phyloP scores from a whole-genome alignment of 2,113 vertebrate genomes.

The Elephas maximus region DNA sequence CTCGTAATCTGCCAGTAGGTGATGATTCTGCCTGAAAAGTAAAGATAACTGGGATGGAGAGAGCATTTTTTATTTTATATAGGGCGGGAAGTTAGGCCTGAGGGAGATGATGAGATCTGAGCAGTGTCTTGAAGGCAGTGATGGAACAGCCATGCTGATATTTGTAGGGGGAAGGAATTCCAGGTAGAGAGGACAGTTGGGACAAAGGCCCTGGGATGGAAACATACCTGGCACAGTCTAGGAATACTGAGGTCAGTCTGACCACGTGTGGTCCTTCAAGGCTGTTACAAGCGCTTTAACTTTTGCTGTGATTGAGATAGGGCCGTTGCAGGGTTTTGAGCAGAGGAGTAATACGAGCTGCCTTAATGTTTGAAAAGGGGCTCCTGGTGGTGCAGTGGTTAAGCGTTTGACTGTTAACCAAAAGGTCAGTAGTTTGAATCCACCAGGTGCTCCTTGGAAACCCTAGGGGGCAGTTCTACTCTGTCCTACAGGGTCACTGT shows the following conservation, averaged over 20 bases:
- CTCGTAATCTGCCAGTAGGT: neutral
- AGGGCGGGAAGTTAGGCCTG: neutral
- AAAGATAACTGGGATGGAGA: neutral
- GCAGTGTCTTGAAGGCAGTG: neutral
- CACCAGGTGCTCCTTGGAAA: neutral
- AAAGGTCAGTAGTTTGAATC: neutral
- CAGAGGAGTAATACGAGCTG: neutral
- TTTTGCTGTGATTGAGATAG: neutral
- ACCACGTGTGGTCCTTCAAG: neutral
- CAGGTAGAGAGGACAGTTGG: neutral
- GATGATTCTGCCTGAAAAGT: neutral
- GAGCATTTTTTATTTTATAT: neutral
- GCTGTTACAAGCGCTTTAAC: neutral
- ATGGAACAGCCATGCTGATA: neutral
- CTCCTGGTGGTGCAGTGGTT: neutral
- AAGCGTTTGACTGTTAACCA: neutral
- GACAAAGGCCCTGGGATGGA: neutral
- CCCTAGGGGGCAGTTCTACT: neutral
- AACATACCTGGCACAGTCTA: neutral
- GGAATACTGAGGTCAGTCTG: neutral
- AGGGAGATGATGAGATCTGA: neutral
- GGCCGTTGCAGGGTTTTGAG: neutral
- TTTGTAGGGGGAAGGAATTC: neutral
- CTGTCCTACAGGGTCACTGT: neutral
- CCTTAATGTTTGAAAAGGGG: neutral